Conservation (phyloP, 2,888 invertebrate genomes). For the Drosophila barbarae region DNA sequence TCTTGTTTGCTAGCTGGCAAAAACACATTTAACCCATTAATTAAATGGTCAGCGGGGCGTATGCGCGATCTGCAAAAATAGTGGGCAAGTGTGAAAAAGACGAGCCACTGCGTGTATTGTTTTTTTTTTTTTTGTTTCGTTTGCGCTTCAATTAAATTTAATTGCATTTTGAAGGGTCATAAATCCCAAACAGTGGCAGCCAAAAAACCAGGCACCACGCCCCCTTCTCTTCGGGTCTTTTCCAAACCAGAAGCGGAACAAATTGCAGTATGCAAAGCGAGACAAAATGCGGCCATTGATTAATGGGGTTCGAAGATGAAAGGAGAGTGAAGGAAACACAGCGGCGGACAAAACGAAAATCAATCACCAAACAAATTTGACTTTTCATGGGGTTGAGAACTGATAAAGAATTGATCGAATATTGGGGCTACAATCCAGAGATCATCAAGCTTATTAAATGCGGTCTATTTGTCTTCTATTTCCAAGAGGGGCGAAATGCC, state of each 20-base stretch:
- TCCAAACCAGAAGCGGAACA: constrained; percentile 30
- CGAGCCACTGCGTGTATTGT: constrained; percentile 38
- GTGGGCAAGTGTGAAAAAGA: constrained; percentile 60
- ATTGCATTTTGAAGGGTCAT: constrained; percentile 76
- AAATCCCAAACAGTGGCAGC: constrained; percentile 67
- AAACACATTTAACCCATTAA: constrained; percentile 57
- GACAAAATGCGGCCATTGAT: constrained; percentile 53
- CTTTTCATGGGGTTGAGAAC: constrained; percentile 8
- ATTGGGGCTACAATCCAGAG: constrained; percentile 20
- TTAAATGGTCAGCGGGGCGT: constrained; percentile 64
- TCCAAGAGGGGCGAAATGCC: constrained; percentile 8
- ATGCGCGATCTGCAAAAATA: constrained; percentile 41
- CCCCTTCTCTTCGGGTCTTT: neutral
- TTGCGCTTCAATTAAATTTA: constrained; percentile 77
- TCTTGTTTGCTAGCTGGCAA: constrained; percentile 8
- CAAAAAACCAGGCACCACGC: constrained; percentile 42
- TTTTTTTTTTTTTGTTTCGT: constrained; percentile 41
- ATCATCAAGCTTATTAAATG: constrained; percentile 51
- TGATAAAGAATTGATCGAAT: constrained; percentile 11
- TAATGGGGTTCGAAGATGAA: constrained; percentile 53
- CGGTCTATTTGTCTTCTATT: constrained; percentile 47
- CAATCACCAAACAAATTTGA: constrained; percentile 60
- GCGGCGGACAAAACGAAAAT: constrained; percentile 40
- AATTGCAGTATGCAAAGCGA: constrained; percentile 69
- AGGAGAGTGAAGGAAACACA: constrained; percentile 7